Evolutionary conservation across 1,140 invertebrate genomes (phyloP).

Genomic region (Oncopeltus fasciatus): DNA sequence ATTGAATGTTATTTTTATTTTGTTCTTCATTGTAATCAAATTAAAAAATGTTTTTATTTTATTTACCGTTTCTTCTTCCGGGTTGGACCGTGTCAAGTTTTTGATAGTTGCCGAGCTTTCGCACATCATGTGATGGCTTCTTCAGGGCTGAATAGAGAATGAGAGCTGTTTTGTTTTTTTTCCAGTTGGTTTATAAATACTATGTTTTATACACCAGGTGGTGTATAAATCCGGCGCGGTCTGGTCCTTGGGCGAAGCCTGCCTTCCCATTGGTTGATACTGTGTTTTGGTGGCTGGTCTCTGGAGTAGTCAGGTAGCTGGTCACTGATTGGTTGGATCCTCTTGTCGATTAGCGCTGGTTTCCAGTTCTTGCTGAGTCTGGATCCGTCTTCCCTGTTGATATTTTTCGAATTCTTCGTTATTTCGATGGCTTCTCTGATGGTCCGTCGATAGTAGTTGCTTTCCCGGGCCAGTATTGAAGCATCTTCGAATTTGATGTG

Average conservation of each 20-base stretch:
- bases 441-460: neutral
- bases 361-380: neutral
- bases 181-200: too few species aligned
- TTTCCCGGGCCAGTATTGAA: neutral
- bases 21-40: too few species aligned
- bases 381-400: neutral
- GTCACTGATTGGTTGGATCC: neutral
- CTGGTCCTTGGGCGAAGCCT: neutral
- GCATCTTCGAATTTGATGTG: neutral
- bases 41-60: neutral
- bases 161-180: too few species aligned
- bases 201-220: neutral
- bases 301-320: neutral
- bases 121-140: neutral
- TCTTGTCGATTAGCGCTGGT: neutral
- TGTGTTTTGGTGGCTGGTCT: neutral
- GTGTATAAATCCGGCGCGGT: neutral
- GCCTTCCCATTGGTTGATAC: neutral
- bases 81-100: neutral
- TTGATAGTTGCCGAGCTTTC: neutral
- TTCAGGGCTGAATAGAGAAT: neutral
- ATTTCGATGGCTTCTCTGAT: neutral
- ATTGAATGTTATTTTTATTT: too few species aligned
- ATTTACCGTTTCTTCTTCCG: neutral
- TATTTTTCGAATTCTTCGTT: neutral